A percentile compares a stretch with the other conserved stretches of the same genome.
phyloP scores from a whole-genome alignment of 2,113 vertebrate species.

The Phasianus colchicus region DNA sequence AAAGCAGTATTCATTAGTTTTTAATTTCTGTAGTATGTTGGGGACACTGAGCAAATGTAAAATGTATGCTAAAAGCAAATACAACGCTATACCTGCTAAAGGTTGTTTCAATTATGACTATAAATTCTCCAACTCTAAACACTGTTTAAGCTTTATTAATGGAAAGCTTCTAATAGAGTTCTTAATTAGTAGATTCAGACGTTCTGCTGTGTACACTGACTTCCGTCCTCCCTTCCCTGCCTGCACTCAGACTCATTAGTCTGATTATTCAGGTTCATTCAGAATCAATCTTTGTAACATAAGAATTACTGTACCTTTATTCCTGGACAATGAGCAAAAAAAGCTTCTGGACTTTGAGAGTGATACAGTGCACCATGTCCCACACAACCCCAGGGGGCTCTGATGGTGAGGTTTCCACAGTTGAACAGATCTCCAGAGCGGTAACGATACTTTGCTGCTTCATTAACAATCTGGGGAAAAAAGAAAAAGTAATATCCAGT shows the following conservation, averaged over 20 bases:
- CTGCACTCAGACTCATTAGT: not conserved
- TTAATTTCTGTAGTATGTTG: not conserved
- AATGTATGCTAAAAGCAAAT: not conserved
- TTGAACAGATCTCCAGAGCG: slow-evolving; percentile 95
- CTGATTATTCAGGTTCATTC: not conserved
- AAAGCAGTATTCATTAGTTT: not conserved
- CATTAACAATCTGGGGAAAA: slow-evolving; percentile 91
- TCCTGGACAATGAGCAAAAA: slow-evolving; percentile 94
- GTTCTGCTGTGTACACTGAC: not conserved
- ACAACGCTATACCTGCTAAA: not conserved
- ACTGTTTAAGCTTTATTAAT: not conserved
- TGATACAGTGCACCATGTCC: slow-evolving; percentile 97
- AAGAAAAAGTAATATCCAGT: not conserved
- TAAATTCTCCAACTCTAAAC: not conserved
- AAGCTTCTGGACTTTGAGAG: slow-evolving; percentile 97
- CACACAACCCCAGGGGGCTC: slow-evolving; percentile 96
- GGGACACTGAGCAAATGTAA: not conserved
- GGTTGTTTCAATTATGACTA: not conserved
- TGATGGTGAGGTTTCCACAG: slow-evolving; percentile 94
- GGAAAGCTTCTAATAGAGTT: not conserved
- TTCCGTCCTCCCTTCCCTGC: not conserved
- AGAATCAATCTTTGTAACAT: not conserved
- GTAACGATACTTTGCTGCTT: slow-evolving; percentile 98
- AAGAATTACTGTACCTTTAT: slow-evolving; percentile 86
- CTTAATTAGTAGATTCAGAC: not conserved